Percentiles rank a stretch among this genome's conserved stretches.
Conservation (phyloP, 2,113 vertebrate species). For the Herpailurus yagouaroundi region DNA sequence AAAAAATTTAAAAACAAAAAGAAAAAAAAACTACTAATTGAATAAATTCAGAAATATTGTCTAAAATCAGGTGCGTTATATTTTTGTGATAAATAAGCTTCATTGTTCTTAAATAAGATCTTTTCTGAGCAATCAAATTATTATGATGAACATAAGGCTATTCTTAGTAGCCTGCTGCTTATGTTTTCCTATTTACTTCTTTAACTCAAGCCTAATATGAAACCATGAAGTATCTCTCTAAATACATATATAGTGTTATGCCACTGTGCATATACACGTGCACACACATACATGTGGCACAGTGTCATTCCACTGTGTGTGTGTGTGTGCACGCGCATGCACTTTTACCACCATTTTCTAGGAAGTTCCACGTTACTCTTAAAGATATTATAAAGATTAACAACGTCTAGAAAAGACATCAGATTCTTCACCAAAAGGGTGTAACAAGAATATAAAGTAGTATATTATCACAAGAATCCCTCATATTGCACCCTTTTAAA, state of each 20-base stretch:
- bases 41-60: not conserved
- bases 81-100: not conserved
- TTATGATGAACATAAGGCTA: not conserved
- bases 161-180: not conserved
- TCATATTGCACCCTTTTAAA: not conserved
- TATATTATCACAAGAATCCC: not conserved
- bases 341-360: not conserved
- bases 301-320: not conserved
- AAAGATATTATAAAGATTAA: not conserved
- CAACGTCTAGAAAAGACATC: not conserved
- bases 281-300: not conserved
- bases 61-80: not conserved
- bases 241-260: not conserved
- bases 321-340: too few species aligned
- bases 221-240: not conserved
- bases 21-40: not conserved
- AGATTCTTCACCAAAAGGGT: not conserved
- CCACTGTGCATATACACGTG: not conserved
- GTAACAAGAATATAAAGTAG: not conserved
- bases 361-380: not conserved
- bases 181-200: not conserved
- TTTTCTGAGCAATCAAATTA: not conserved
- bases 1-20: too few species aligned
- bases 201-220: not conserved
- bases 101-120: not conserved